Evolutionary conservation across 2,797 vertebrate genomes (phyloP), one percentile per base, ranked within the genome.

Genomic region (Dendrocincla tyrannina): DNA sequence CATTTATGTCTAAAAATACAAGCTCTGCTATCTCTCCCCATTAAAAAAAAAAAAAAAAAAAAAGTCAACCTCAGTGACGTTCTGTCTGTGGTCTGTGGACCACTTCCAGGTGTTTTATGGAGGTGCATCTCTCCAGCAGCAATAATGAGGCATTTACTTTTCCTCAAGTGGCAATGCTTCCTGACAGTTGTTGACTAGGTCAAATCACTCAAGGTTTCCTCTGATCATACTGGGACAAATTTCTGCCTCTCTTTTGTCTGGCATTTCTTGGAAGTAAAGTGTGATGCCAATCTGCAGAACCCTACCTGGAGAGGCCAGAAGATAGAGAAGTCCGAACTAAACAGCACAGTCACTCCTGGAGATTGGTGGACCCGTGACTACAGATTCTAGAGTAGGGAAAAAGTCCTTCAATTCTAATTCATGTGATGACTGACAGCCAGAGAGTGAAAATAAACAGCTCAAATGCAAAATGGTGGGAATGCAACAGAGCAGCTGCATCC

Each of bases 21-120:
- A 86, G 72, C 32, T 76, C 44, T 87, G 44, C 64, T 73, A 30
- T 85, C 63, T 88, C 66, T 85, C 25, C n/a, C 19, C n/a, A 58
- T 87, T 87, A 5, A 30, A 16, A 66, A 69, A 56, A 46, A 37
- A 9, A 37, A 78, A 64, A n/a, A n/a, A n/a, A 62, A 69, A 73
- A 20, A 53, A 53, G 30, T 27, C 35, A 80, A 53, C 46, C 44
- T 81, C 62, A 84, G 37, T 85, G 93, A 89, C 5, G 37, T 87
- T 94, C 87, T 30, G 88, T 81, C 93, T 95, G 94, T 92, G 84
- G 92, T 95, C 73, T 90, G 66, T 94, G 86, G 88, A 95, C 82
- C 78, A 92, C 42, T 89, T 96, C 92, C 95, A 97, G 88, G 78
- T 95, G 76, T 79, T 96, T 96, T 96, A 95, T 87, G 80, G 82